Conservation (phyloP, 2,888 invertebrate genomes). For the Chironomus tentans region DNA sequence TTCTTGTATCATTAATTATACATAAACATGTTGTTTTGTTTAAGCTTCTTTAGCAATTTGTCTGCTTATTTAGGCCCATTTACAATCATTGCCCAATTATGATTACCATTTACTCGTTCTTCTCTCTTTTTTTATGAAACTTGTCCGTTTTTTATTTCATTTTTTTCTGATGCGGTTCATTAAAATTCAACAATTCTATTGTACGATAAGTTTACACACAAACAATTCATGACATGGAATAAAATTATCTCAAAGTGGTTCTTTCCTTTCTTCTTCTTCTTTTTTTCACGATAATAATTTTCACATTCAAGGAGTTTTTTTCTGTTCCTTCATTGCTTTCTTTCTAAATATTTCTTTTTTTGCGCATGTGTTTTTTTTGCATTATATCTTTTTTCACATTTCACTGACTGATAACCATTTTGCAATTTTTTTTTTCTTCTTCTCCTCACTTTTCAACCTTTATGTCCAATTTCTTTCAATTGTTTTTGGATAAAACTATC, state of each 20-base stretch:
- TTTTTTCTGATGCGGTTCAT: not conserved
- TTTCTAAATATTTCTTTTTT: too few species aligned
- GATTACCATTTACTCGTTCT: not conserved
- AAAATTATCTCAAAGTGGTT: not conserved
- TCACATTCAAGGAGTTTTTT: too few species aligned
- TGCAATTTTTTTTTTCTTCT: too few species aligned
- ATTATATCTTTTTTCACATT: too few species aligned
- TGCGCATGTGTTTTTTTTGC: too few species aligned
- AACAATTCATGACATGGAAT: not conserved
- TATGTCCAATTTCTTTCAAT: not conserved
- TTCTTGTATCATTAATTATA: not conserved
- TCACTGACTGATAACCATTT: too few species aligned
- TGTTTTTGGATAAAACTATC: too few species aligned
- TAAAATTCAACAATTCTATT: not conserved
- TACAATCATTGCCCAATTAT: slow-evolving; percentile 1
- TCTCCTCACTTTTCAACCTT: too few species aligned
- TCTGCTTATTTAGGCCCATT: not conserved
- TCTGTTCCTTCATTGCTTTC: too few species aligned
- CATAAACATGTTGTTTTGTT: not conserved
- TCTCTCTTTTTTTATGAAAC: not conserved
- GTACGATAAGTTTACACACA: not conserved
- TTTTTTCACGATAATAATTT: too few species aligned
- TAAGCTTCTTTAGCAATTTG: not conserved
- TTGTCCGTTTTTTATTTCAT: not conserved
- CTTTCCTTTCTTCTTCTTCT: not conserved